Evolutionary conservation across 2,113 vertebrate genomes (phyloP).

Genomic region (Sceloporus tristichus): DNA sequence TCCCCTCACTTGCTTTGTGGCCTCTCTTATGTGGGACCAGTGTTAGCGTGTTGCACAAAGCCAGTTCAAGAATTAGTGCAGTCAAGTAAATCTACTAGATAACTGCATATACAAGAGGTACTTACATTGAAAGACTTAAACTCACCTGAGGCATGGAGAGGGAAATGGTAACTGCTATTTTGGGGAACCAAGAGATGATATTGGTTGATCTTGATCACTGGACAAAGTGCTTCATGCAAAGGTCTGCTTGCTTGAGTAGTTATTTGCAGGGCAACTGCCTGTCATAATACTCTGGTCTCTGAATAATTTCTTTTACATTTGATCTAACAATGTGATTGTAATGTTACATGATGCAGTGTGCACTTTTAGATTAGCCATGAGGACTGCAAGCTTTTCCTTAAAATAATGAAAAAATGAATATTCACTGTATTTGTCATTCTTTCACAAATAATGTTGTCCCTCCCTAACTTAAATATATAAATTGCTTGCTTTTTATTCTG

Average conservation of each 20-base stretch:
- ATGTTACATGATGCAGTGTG: not conserved
- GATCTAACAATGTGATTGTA: not conserved
- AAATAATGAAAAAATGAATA: not conserved
- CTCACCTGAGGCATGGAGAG: not conserved
- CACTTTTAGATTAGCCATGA: not conserved
- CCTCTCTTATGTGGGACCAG: constrained; percentile 3
- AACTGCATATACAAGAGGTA: not conserved
- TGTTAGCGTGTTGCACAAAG: not conserved
- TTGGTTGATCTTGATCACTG: not conserved
- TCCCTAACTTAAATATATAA: not conserved
- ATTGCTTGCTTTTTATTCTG: not conserved
- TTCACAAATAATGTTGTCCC: not conserved
- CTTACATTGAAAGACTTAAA: not conserved
- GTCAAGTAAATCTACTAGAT: not conserved
- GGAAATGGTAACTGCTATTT: not conserved
- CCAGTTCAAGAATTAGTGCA: not conserved
- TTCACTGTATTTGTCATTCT: not conserved
- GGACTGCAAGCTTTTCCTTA: not conserved
- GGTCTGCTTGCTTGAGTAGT: not conserved
- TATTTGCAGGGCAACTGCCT: not conserved
- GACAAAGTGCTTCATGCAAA: not conserved
- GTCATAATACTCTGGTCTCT: not conserved
- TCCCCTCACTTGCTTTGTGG: not conserved
- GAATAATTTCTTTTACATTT: not conserved
- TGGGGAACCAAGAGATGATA: not conserved